Evolutionary conservation across 2,113 vertebrate species (phyloP).

Genomic region (Chinchilla lanigera): DNA sequence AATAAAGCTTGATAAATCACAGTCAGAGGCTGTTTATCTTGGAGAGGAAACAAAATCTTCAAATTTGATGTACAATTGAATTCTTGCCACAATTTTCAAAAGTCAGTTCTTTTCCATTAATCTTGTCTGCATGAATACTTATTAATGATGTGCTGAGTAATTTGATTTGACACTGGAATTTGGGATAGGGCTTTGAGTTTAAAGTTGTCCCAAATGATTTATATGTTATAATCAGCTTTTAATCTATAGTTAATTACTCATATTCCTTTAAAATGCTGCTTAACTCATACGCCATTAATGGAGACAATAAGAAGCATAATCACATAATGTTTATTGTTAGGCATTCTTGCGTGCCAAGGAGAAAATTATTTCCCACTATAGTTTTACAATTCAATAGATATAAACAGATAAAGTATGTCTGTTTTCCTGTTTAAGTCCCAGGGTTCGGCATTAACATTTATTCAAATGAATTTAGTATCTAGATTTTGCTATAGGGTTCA

Average conservation of each 20-base stretch:
- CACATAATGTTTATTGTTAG: neutral
- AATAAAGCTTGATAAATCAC: constrained; percentile 59
- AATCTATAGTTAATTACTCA: constrained; percentile 59
- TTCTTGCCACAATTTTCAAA: constrained; percentile 25
- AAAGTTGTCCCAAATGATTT: constrained; percentile 70
- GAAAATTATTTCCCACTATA: neutral
- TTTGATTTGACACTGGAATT: constrained; percentile 68
- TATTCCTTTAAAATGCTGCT: constrained; percentile 43
- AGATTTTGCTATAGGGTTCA: constrained; percentile 11
- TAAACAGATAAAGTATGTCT: neutral
- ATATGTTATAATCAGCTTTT: constrained; percentile 56
- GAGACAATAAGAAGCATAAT: constrained; percentile 25
- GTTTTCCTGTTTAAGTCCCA: neutral
- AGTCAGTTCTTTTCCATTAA: constrained; percentile 62
- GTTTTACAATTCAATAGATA: constrained; percentile 52
- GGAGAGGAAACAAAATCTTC: constrained; percentile 56
- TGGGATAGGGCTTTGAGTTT: constrained; percentile 47
- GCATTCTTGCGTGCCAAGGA: neutral
- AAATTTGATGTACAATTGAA: constrained; percentile 26
- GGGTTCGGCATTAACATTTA: constrained; percentile 34
- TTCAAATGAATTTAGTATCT: constrained; percentile 39
- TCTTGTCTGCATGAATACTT: constrained; percentile 32
- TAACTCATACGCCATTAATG: constrained; percentile 47
- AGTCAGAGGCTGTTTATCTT: constrained; percentile 57
- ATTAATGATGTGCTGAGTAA: constrained; percentile 60